Conservation (phyloP, 2,888 invertebrate species). For the Drosophila borealis region DNA sequence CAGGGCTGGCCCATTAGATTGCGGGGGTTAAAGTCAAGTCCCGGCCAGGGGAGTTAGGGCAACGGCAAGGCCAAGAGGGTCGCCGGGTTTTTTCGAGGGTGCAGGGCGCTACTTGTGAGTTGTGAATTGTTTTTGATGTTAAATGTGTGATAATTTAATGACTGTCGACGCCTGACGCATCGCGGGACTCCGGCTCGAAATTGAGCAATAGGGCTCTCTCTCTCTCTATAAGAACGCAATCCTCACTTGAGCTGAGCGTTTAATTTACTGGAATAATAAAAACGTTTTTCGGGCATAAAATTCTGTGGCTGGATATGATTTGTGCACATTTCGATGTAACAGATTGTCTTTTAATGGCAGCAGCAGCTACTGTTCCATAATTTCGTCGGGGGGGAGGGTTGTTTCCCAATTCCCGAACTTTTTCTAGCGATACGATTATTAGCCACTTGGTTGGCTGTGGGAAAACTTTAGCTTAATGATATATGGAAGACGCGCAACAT, state of each 20-base stretch:
- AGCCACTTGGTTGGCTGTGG: constrained; percentile 36
- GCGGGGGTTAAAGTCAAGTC: constrained; percentile 74
- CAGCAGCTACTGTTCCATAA: constrained; percentile 5
- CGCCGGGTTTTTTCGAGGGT: constrained; percentile 36
- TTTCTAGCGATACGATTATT: constrained; percentile 22
- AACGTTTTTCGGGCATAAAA: constrained; percentile 75
- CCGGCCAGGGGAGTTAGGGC: constrained; percentile 24
- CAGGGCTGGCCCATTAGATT: constrained; percentile 48
- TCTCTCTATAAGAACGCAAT: constrained; percentile 42
- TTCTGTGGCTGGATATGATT: constrained; percentile 72
- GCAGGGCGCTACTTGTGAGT: constrained; percentile 53
- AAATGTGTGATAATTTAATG: constrained; percentile 85
- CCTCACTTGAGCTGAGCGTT: constrained; percentile 62
- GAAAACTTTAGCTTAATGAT: constrained; percentile 12
- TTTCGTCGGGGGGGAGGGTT: constrained; percentile 14
- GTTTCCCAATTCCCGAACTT: constrained; percentile 2
- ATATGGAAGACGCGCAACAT: not conserved
- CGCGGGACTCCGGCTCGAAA: constrained; percentile 46
- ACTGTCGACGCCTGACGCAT: constrained; percentile 80
- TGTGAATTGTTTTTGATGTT: constrained; percentile 84
- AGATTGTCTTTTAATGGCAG: constrained; percentile 76
- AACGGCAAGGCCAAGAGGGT: constrained; percentile 32
- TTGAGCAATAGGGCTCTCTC: constrained; percentile 35
- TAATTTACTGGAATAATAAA: constrained; percentile 82
- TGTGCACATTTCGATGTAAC: constrained; percentile 79